These are phyloP conservation scores for Phrynocephalus vlangalii DNA, from an alignment of 2,797 vertebrate species.

Conservation along the genomic window DNA sequence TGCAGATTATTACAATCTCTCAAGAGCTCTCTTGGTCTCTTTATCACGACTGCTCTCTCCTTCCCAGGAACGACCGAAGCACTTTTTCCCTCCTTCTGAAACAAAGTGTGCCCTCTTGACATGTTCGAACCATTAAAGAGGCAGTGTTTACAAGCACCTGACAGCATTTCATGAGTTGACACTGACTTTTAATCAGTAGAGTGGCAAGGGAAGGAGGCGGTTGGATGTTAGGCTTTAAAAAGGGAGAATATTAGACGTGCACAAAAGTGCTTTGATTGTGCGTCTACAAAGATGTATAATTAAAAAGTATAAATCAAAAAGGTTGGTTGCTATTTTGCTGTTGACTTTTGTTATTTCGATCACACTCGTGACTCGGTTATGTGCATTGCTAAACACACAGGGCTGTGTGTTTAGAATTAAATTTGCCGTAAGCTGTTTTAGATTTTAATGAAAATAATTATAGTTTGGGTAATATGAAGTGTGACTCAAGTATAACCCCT, in stretches of 20 bases:
- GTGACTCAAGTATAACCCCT: constrained; percentile 76
- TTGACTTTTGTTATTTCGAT: constrained; percentile 79
- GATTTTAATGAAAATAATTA: constrained; percentile 85
- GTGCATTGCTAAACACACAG: constrained; percentile 70
- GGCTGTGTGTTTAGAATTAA: constrained; percentile 75
- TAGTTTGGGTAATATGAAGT: constrained; percentile 79
- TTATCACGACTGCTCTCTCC: constrained; percentile 52
- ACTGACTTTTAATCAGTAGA: constrained; percentile 78
- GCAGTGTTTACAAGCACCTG: constrained; percentile 77
- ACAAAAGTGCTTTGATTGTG: constrained; percentile 77
- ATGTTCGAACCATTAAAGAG: constrained; percentile 69
- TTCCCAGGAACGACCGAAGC: constrained; percentile 61
- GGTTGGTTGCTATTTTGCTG: constrained; percentile 76
- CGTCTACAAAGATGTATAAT: constrained; percentile 78
- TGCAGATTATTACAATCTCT: constrained; percentile 65
- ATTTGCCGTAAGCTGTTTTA: constrained; percentile 78
- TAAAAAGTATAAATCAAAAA: constrained; percentile 80
- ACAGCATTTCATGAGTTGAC: constrained; percentile 72
- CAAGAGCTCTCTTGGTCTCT: constrained; percentile 60
- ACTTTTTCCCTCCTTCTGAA: constrained; percentile 65
- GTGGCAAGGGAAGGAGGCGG: constrained; percentile 72
- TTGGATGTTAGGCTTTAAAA: constrained; percentile 67
- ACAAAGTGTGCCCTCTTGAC: constrained; percentile 73
- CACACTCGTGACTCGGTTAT: constrained; percentile 73
- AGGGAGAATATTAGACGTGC: constrained; percentile 62